These are phyloP conservation scores for Triplophysa bombifrons DNA, from an alignment of 2,797 vertebrate genomes.

Conservation along the genomic window DNA sequence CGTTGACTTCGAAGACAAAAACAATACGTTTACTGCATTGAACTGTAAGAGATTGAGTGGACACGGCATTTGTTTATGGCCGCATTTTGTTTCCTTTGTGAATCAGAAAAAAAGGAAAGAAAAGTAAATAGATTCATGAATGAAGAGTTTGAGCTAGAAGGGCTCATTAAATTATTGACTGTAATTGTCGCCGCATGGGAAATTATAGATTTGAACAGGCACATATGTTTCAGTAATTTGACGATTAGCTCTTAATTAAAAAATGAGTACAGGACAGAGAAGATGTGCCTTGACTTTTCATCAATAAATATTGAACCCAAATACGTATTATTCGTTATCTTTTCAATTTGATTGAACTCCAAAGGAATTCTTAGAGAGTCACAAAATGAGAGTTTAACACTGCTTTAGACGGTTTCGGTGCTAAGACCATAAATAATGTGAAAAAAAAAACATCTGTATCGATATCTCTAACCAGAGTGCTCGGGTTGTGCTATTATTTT, in stretches of 20 bases:
- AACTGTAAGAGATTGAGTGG: conserved; percentile 15
- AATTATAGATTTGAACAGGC: conserved; percentile 48
- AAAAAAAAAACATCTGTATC: background rate
- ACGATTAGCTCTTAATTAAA: conserved; percentile 49
- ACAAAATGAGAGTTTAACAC: conserved; percentile 24
- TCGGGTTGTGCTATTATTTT: background rate
- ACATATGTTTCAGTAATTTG: conserved; percentile 55
- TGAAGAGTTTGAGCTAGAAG: conserved; percentile 30
- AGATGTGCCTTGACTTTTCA: conserved; percentile 42
- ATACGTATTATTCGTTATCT: background rate
- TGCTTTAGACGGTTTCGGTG: background rate
- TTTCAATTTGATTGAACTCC: conserved; percentile 33
- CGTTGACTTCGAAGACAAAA: background rate
- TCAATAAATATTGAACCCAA: conserved; percentile 44
- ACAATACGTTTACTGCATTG: conserved; percentile 17
- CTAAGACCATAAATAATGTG: conserved; percentile 1
- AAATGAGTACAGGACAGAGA: conserved; percentile 38
- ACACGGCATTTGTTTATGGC: background rate
- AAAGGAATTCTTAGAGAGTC: conserved; percentile 26
- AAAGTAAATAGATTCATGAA: background rate
- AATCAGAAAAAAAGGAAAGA: background rate
- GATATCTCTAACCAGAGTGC: background rate
- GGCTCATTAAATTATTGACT: conserved; percentile 46
- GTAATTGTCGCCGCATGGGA: conserved; percentile 45
- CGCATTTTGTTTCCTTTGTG: background rate